These are phyloP conservation scores for Akabosia matsudoensis DNA, from an alignment of 1,140 invertebrate species.

Conservation along the genomic window DNA sequence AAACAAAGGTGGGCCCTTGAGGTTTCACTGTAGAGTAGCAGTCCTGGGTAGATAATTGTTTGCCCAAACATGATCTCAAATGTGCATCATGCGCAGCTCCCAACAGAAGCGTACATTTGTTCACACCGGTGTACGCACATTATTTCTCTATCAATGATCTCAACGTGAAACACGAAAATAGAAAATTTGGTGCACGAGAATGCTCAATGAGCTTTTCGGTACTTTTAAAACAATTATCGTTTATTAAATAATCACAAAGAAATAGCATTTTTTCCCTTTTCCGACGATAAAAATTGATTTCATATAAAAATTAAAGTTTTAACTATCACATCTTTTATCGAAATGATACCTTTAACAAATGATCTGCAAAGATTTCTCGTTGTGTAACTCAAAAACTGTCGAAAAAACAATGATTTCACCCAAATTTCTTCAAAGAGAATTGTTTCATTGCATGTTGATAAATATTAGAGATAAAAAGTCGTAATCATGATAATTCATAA, in stretches of 20 bases:
- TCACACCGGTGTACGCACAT: not conserved
- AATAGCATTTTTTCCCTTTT: no score
- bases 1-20: constrained; percentile 14
- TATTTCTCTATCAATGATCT: not conserved
- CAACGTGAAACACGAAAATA: not conserved
- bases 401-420: not conserved
- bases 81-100: not conserved
- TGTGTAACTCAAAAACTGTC: not conserved
- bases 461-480: constrained; percentile 16
- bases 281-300: no score
- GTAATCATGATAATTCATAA: constrained; percentile 14
- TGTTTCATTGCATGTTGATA: constrained; percentile 10
- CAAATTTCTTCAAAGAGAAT: not conserved
- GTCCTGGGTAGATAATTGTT: not conserved
- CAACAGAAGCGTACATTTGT: constrained; percentile 11
- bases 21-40: not conserved
- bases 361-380: not conserved
- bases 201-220: constrained; percentile 10
- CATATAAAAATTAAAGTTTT: not conserved
- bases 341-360: not conserved
- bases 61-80: not conserved
- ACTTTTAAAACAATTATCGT: not conserved
- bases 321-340: not conserved
- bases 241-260: not conserved
- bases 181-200: not conserved